phyloP scores from a whole-genome alignment of 2,797 vertebrate genomes.

The Parauchenoglanis ngamensis region DNA sequence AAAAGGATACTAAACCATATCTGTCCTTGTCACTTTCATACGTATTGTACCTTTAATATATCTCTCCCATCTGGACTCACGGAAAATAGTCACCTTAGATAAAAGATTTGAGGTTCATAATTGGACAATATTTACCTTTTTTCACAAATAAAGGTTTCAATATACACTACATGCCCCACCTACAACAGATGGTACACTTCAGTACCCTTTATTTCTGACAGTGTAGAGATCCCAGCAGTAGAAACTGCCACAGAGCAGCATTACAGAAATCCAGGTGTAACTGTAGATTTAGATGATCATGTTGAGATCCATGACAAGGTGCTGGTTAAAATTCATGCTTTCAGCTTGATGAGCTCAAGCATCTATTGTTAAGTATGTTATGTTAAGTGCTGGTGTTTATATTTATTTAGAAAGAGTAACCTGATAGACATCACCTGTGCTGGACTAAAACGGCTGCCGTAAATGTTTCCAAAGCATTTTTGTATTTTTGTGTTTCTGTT shows the following conservation, averaged over 20 bases:
- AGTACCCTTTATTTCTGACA: neutral
- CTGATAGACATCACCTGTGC: constrained; percentile 63
- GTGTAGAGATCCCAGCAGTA: neutral
- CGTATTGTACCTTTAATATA: neutral
- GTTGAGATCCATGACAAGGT: neutral
- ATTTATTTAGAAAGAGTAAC: constrained; percentile 63
- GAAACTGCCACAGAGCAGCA: neutral
- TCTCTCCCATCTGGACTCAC: neutral
- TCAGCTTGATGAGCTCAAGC: neutral
- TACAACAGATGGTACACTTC: neutral
- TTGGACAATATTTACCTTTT: neutral
- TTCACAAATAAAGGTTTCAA: neutral
- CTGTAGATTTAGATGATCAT: neutral
- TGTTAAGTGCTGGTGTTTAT: constrained; percentile 43
- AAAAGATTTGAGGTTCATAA: neutral
- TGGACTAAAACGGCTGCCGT: constrained; percentile 10
- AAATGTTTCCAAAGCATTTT: neutral
- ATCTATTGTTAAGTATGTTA: neutral
- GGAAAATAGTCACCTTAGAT: neutral
- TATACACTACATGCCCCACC: neutral
- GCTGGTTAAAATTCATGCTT: neutral
- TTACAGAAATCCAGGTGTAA: neutral
- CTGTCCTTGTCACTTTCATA: neutral
- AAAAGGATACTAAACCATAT: neutral
- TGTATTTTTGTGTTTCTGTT: neutral